Percentiles rank a stretch among this genome's conserved stretches.
These are phyloP conservation scores for Drosophila borealis DNA, from an alignment of 2,888 invertebrate genomes.

Conservation along the genomic window DNA sequence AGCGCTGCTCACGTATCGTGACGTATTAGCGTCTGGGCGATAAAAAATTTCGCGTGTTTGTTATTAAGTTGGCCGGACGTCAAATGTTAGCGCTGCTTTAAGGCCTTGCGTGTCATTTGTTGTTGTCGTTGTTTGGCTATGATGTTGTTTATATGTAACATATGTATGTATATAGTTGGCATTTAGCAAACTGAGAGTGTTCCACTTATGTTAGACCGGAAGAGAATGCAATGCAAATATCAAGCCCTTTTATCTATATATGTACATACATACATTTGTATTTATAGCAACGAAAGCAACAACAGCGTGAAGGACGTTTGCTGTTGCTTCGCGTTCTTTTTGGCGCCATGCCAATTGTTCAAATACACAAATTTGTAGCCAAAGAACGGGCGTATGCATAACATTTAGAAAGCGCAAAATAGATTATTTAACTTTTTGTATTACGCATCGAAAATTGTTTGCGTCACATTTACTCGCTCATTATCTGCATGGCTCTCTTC, in stretches of 20 bases:
- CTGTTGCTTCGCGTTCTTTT: constrained; percentile 37
- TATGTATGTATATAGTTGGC: constrained; percentile 19
- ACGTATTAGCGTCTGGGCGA: constrained; percentile 73
- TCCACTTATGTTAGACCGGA: constrained; percentile 15
- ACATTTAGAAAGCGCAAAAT: constrained; percentile 45
- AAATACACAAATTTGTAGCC: constrained; percentile 5
- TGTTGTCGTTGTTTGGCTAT: constrained; percentile 1
- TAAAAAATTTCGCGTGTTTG: constrained; percentile 75
- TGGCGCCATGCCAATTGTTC: constrained; percentile 45
- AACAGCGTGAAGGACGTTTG: constrained; percentile 48
- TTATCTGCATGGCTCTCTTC: neutral
- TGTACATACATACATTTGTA: constrained; percentile 14
- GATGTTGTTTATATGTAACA: neutral
- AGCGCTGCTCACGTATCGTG: constrained; percentile 60
- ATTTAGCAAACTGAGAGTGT: constrained; percentile 10
- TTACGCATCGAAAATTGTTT: constrained; percentile 52
- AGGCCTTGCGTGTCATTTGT: constrained; percentile 33
- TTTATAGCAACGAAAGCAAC: constrained; percentile 32
- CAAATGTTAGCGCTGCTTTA: constrained; percentile 25
- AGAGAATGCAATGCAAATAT: constrained; percentile 25
- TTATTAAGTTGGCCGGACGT: constrained; percentile 53
- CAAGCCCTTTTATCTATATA: constrained; percentile 34
- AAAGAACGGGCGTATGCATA: constrained; percentile 42
- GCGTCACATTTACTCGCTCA: constrained; percentile 39
- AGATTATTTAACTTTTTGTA: constrained; percentile 57